phyloP scores from a whole-genome alignment of 2,113 vertebrate genomes.

The Cervus canadensis region DNA sequence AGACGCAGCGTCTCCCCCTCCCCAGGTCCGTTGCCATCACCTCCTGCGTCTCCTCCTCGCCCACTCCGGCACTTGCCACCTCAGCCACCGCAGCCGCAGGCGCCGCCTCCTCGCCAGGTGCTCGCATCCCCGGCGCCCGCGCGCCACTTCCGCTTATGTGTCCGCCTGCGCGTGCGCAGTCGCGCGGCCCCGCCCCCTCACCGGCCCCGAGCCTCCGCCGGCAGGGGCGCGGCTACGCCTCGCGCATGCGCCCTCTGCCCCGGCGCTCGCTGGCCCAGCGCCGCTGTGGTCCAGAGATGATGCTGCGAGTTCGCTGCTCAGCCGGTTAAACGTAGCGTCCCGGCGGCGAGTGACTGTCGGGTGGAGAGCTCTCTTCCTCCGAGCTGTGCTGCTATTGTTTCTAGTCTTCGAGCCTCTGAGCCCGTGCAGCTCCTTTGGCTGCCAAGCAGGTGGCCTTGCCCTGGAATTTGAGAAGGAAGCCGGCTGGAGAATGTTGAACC shows the following conservation, averaged over 20 bases:
- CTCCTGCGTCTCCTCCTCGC: conserved; percentile 1
- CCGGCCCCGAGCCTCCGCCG: fast-evolving
- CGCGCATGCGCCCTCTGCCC: not conserved
- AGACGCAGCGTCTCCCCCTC: not conserved
- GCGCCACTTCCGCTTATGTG: conserved; percentile 66
- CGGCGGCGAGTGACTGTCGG: not conserved
- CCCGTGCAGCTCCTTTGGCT: too few species aligned
- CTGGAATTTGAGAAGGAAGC: not conserved
- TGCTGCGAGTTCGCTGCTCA: fast-evolving
- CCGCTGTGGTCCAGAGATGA: fast-evolving
- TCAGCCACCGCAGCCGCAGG: not conserved
- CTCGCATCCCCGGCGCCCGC: not conserved
- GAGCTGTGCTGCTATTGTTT: not conserved
- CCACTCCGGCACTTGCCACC: not conserved
- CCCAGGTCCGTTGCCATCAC: conserved; percentile 17
- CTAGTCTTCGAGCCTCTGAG: not conserved
- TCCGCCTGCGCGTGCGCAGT: conserved; percentile 30
- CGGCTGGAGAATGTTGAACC: not conserved
- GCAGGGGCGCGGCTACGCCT: not conserved
- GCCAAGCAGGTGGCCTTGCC: not conserved
- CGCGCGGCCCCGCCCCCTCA: not conserved
- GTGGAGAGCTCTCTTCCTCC: not conserved
- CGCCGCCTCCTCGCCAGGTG: too few species aligned
- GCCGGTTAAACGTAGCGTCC: not conserved
- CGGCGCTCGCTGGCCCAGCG: fast-evolving